phyloP scores from a whole-genome alignment of 2,888 invertebrate species.

The Gasteruption jaculator region DNA sequence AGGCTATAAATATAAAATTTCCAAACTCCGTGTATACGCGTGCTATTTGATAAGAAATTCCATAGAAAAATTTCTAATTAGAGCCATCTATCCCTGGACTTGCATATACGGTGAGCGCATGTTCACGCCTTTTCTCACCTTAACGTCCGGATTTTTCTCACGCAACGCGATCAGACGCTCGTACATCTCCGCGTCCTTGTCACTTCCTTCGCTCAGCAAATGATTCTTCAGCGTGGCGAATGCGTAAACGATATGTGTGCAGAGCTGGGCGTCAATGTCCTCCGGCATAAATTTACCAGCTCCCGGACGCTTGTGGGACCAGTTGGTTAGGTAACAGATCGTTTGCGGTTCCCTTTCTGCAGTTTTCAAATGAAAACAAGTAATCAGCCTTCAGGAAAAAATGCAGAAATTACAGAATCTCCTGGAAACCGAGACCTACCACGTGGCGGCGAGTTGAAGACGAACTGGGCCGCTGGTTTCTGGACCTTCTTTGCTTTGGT shows the following conservation, averaged over 20 bases:
- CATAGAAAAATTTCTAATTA: slow-evolving; percentile 4
- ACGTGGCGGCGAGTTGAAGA: slow-evolving; percentile 50
- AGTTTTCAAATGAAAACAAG: too few species aligned
- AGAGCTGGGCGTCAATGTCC: slow-evolving; percentile 81
- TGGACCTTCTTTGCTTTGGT: slow-evolving; percentile 59
- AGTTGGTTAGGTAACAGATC: slow-evolving; percentile 94
- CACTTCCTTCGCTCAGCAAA: slow-evolving; percentile 73
- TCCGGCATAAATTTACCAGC: slow-evolving; percentile 85
- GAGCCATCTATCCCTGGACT: not conserved
- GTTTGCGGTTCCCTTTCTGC: slow-evolving; percentile 80
- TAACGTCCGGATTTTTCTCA: slow-evolving; percentile 83
- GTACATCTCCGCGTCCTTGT: slow-evolving; percentile 82
- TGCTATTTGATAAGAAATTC: too few species aligned
- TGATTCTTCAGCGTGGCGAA: slow-evolving; percentile 89
- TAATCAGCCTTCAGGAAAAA: slow-evolving; percentile 3
- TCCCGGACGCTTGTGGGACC: slow-evolving; percentile 90
- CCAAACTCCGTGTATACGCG: too few species aligned
- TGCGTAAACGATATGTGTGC: slow-evolving; percentile 93
- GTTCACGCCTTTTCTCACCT: slow-evolving; percentile 55
- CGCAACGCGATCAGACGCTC: slow-evolving; percentile 79
- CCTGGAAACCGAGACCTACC: slow-evolving; percentile 31
- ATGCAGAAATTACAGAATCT: not conserved
- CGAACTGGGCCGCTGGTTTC: slow-evolving; percentile 61
- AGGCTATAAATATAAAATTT: too few species aligned
- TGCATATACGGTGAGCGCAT: not conserved